Percentiles rank a stretch among this genome's conserved stretches.
Conservation (phyloP, 2,888 invertebrate species). For the Microdon myrmicae region DNA sequence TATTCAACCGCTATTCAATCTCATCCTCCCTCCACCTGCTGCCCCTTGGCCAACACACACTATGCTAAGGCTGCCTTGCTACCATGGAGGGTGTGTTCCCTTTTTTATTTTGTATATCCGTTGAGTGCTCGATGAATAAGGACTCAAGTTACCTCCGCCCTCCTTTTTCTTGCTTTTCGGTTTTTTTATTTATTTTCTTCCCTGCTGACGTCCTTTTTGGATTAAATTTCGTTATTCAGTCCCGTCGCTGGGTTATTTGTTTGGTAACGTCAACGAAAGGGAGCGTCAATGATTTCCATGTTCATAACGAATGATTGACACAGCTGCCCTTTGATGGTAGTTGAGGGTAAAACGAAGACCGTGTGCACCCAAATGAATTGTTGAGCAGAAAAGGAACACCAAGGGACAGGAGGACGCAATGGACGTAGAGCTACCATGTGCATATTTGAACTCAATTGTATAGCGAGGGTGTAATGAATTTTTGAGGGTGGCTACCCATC, state of each 20-base stretch:
- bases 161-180: conserved; percentile 3
- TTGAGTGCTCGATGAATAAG: conserved; percentile 31
- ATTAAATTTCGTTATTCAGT: conserved; percentile 23
- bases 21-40: conserved; percentile 28
- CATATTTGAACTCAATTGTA: conserved; percentile 36
- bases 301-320: conserved; percentile 51
- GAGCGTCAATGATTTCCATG: conserved; percentile 41
- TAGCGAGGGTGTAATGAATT: conserved; percentile 26
- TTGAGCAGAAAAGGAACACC: conserved; percentile 14
- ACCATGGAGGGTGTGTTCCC: conserved; percentile 2
- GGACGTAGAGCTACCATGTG: conserved; percentile 16
- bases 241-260: conserved; percentile 2
- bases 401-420: neutral
- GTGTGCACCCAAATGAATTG: conserved; percentile 22
- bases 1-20: conserved; percentile 39
- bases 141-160: conserved; percentile 26
- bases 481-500: neutral
- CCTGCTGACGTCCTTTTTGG: conserved; percentile 21
- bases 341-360: neutral
- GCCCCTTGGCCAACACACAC: neutral
- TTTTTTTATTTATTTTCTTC: neutral
- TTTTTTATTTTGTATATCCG: conserved; percentile 23
- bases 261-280: neutral
- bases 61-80: neutral
- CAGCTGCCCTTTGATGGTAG: conserved; percentile 29